phyloP scores from a whole-genome alignment of 2,797 vertebrate species.

The Notolepis coatsorum region DNA sequence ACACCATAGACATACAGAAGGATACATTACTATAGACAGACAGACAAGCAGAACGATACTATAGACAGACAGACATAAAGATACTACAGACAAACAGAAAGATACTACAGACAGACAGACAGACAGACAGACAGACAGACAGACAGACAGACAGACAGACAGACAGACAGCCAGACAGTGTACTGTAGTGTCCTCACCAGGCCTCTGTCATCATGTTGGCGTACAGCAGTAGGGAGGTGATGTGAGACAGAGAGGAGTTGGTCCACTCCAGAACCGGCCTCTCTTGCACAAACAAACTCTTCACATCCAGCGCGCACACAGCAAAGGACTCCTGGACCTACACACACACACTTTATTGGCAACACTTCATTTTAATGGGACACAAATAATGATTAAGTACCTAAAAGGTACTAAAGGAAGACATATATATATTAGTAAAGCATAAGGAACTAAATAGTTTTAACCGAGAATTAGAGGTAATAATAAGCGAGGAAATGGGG shows the following conservation, averaged over 20 bases:
- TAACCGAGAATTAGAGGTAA: too few relatives aligned
- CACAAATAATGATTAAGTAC: not conserved
- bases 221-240: constrained; percentile 81
- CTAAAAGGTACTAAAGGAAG: too few relatives aligned
- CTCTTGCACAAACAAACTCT: constrained; percentile 55
- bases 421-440: too few relatives aligned
- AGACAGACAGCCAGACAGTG: not conserved
- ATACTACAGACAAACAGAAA: too few relatives aligned
- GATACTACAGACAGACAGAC: too few relatives aligned
- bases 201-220: constrained; percentile 82
- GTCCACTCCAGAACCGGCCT: constrained; percentile 72
- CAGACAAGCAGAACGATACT: too few relatives aligned
- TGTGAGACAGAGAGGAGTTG: constrained; percentile 62
- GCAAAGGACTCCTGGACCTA: constrained; percentile 89
- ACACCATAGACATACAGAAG: too few relatives aligned
- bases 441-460: too few relatives aligned
- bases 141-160: not conserved
- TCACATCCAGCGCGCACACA: constrained; percentile 86
- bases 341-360: not conserved
- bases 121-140: constrained; percentile 14
- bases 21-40: too few relatives aligned
- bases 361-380: not conserved
- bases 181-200: constrained; percentile 79
- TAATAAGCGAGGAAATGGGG: too few relatives aligned
- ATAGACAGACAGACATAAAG: too few relatives aligned